Evolutionary conservation across 2,113 vertebrate genomes (phyloP), one percentile per base, ranked within the genome.

Genomic region (Pluvialis apricaria): DNA sequence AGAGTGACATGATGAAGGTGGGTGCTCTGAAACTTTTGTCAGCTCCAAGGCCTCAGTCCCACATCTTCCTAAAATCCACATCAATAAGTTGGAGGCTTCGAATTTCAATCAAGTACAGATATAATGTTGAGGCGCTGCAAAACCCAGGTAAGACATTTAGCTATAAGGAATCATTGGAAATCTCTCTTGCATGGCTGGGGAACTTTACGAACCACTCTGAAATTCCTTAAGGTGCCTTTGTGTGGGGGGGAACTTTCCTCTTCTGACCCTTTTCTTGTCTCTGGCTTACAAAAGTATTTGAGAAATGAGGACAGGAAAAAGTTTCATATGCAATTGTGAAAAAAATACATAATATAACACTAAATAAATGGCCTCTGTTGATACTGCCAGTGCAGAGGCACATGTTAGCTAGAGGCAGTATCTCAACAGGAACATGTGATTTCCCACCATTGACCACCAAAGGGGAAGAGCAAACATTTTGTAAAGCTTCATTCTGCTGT

Each of bases 141-240:
- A 82, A 51, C 5, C 31, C 14, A 16, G 8, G 18, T 54, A 34
- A 44, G n/a, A 57, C 3, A 57, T 72, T 76, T 44, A 44, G 31
- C 44, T 31, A 0, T 17, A 40, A 78, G 20, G 18, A 79, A 57
- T 64, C 6, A 24, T 6, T 64, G 17, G 28, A 42, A 87, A 60
- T 51, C 44, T 36, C 32, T 87, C 51, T 71, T 0, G 0, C 18
- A 21, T 5, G n/a, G 26, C 29, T 78, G 73, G 17, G 38, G 6
- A 85, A 22, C 13, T 66, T 92, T 3, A 36, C 2, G 7, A 71
- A 87, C 4, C 32, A 68, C 17, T 16, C 32, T 55, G 47, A 71
- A 79, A 85, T 58, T 75, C 26, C 54, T 55, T 10, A 24, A 52
- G 15, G 21, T 45, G 71, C 24, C 1, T 57, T 40, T 69, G 34